Evolutionary conservation across 2,888 invertebrate species (phyloP).

Genomic region (Troides helena): DNA sequence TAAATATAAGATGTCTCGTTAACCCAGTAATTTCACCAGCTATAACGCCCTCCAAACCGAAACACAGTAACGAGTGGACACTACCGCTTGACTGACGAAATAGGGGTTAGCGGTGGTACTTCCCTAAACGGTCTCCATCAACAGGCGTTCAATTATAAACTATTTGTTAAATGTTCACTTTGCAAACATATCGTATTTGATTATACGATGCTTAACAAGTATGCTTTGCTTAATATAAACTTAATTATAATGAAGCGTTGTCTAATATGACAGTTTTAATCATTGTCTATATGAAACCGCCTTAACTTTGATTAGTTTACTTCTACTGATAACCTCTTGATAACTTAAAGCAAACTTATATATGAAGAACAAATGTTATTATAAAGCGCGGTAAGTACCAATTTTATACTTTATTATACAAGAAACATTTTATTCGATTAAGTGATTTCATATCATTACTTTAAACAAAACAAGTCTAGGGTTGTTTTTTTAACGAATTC

Average conservation of each 20-base stretch:
- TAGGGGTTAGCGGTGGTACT: no score
- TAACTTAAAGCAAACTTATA: neutral
- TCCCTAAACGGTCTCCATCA: no score
- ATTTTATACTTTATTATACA: neutral
- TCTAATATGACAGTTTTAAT: conserved; percentile 1
- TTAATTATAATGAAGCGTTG: neutral
- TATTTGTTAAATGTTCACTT: no score
- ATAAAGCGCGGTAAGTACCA: neutral
- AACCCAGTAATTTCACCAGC: no score
- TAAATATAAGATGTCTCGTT: no score
- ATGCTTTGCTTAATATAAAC: neutral
- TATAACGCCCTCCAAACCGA: no score
- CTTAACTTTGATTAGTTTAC: neutral
- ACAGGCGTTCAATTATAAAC: no score
- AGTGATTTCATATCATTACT: neutral
- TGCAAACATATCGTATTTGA: no score
- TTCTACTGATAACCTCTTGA: neutral
- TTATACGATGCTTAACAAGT: no score
- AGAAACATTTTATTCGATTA: neutral
- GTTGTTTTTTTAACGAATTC: neutral
- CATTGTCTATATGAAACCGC: neutral
- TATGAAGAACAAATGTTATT: neutral
- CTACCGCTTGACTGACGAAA: no score
- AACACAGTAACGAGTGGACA: no score
- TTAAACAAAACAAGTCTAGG: neutral